These are phyloP conservation scores for Dolomedes plantarius DNA, from an alignment of 2,888 invertebrate genomes.

Conservation along the genomic window DNA sequence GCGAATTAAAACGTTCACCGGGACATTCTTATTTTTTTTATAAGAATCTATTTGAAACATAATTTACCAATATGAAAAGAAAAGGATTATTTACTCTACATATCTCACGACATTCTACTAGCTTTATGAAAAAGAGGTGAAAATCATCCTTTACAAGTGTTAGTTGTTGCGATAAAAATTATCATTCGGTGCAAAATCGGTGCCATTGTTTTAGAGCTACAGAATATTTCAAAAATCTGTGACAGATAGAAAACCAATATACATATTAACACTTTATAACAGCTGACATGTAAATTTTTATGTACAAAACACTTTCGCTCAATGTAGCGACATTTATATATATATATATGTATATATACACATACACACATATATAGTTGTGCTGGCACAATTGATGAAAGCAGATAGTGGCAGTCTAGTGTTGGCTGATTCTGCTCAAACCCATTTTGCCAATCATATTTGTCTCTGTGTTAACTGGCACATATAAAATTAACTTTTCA, in stretches of 20 bases:
- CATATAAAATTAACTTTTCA: constrained; percentile 55
- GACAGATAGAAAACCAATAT: constrained; percentile 48
- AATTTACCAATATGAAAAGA: no score
- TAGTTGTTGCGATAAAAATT: no score
- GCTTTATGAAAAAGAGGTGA: no score
- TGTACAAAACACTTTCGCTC: constrained; percentile 61
- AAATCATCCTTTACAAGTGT: no score
- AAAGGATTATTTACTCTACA: no score
- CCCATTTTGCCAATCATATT: constrained; percentile 23
- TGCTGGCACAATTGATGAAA: constrained; percentile 59
- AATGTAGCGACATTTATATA: constrained; percentile 53
- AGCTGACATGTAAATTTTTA: constrained; percentile 63
- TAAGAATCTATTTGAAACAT: no score
- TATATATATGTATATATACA: constrained; percentile 17
- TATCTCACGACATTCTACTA: no score
- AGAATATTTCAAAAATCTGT: constrained; percentile 54
- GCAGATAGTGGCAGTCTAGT: constrained; percentile 44
- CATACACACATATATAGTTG: constrained; percentile 29
- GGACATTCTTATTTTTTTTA: no score
- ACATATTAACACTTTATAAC: constrained; percentile 56
- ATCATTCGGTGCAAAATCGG: no score
- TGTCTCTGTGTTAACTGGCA: constrained; percentile 9
- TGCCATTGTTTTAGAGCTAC: no score
- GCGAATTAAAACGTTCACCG: no score
- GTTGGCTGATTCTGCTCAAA: constrained; percentile 53